These are phyloP conservation scores for Lysandra coridon DNA, from an alignment of 2,888 invertebrate species.

Conservation along the genomic window DNA sequence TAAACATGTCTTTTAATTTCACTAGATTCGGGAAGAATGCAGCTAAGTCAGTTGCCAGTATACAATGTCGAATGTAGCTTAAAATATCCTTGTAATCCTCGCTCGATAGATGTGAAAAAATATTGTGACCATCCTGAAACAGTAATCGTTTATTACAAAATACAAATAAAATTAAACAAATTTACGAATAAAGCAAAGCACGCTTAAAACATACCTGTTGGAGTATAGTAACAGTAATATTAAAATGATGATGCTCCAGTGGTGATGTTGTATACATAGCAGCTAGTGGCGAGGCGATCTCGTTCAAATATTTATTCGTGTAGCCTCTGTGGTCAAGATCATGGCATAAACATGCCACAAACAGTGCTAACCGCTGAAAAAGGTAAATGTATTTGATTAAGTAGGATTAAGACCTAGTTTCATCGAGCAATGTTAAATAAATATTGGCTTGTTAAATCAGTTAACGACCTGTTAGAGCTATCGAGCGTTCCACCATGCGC, in stretches of 20 bases:
- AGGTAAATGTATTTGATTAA: not conserved
- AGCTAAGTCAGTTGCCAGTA: constrained; percentile 91
- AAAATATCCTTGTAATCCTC: constrained; percentile 89
- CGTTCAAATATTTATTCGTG: constrained; percentile 92
- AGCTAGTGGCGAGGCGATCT: constrained; percentile 90
- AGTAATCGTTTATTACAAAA: not conserved
- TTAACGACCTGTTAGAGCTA: too few relatives aligned
- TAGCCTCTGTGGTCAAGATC: constrained; percentile 93
- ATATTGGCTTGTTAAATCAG: too few relatives aligned
- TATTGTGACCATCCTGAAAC: constrained; percentile 90
- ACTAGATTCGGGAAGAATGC: constrained; percentile 89
- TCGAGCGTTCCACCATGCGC: too few relatives aligned
- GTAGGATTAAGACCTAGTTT: not conserved
- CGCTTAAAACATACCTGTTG: constrained; percentile 80
- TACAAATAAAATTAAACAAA: not conserved
- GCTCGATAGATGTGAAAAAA: constrained; percentile 86
- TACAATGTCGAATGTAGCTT: constrained; percentile 88
- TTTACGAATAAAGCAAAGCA: too few relatives aligned
- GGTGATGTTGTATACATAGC: constrained; percentile 92
- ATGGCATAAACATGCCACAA: constrained; percentile 90
- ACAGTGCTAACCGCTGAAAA: constrained; percentile 86
- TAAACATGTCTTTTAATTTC: constrained; percentile 70
- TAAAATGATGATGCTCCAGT: constrained; percentile 94
- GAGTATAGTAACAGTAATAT: constrained; percentile 91
- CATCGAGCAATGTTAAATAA: too few relatives aligned